A percentile compares a stretch with the other conserved stretches of the same genome.
Conservation (phyloP, 2,888 invertebrate genomes). For the Chymomyza procnemis region DNA sequence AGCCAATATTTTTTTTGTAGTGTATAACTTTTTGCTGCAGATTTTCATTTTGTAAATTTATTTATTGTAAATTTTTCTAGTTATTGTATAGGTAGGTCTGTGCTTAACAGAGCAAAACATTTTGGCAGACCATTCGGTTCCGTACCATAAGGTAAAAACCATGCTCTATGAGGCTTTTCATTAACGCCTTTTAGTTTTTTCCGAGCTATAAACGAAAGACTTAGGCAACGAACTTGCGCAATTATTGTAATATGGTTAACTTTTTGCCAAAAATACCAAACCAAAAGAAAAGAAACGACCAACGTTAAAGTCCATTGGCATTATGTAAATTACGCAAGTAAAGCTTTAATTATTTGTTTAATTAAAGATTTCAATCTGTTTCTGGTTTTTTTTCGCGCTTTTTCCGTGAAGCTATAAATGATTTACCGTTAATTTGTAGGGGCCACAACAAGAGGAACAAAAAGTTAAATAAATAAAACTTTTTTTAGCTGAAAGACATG, state of each 20-base stretch:
- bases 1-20: slow-evolving; percentile 43
- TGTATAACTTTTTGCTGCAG: slow-evolving; percentile 32
- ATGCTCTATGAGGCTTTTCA: slow-evolving; percentile 9
- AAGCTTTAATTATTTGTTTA: slow-evolving; percentile 55
- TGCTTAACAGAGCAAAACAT: slow-evolving; percentile 63
- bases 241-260: slow-evolving; percentile 14
- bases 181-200: slow-evolving; percentile 1
- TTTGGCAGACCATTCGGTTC: slow-evolving; percentile 30
- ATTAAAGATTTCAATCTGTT: slow-evolving; percentile 53
- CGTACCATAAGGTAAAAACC: background rate
- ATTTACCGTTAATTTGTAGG: slow-evolving; percentile 62
- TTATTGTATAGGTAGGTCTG: slow-evolving; percentile 28
- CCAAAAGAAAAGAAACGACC: no score
- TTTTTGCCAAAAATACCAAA: background rate
- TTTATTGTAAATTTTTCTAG: slow-evolving; percentile 24
- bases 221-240: slow-evolving; percentile 61
- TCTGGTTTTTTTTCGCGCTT: background rate
- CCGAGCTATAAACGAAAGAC: slow-evolving; percentile 39
- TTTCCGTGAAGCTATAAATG: slow-evolving; percentile 21
- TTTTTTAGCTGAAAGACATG: slow-evolving; percentile 21
- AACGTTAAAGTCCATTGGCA: slow-evolving; percentile 56
- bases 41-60: slow-evolving; percentile 16
- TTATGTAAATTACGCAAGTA: slow-evolving; percentile 53
- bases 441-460: slow-evolving; percentile 4
- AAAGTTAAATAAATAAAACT: slow-evolving; percentile 35